Evolutionary conservation across 2,113 vertebrate species (phyloP).

Genomic region (Neogale vison): DNA sequence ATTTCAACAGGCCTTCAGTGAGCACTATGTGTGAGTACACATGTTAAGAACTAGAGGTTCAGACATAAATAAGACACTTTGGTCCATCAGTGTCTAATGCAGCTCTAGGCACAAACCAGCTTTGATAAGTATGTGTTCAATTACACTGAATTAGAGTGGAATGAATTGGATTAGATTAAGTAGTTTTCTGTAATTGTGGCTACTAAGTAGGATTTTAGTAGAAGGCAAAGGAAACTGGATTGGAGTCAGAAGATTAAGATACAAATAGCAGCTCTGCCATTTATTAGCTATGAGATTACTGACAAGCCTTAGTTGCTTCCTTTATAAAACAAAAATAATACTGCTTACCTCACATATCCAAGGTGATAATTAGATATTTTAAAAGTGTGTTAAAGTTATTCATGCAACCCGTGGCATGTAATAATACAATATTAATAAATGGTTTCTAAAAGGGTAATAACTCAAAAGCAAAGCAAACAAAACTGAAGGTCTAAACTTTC

Average conservation of each 20-base stretch:
- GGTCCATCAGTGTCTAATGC: not conserved
- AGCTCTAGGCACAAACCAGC: not conserved
- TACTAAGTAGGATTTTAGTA: not conserved
- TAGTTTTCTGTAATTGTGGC: not conserved
- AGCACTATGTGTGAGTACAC: not conserved
- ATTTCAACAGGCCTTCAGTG: slow-evolving; percentile 5
- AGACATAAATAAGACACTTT: not conserved
- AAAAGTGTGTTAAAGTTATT: not conserved
- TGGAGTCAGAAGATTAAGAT: not conserved
- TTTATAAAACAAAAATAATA: slow-evolving; percentile 21
- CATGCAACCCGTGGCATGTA: not conserved
- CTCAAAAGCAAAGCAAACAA: slow-evolving; percentile 12
- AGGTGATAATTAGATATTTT: not conserved
- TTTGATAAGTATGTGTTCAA: not conserved
- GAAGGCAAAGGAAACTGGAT: not conserved
- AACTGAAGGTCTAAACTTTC: not conserved
- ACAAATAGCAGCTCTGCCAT: not conserved
- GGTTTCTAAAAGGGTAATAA: slow-evolving; percentile 16
- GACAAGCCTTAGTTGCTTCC: not conserved
- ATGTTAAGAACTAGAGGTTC: not conserved
- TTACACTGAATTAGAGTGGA: not conserved
- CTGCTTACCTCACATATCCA: not conserved
- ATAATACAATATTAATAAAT: not conserved
- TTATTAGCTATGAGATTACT: not conserved
- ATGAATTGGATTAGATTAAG: not conserved